phyloP scores from a whole-genome alignment of 2,113 vertebrate species.

The Tautogolabrus adspersus region DNA sequence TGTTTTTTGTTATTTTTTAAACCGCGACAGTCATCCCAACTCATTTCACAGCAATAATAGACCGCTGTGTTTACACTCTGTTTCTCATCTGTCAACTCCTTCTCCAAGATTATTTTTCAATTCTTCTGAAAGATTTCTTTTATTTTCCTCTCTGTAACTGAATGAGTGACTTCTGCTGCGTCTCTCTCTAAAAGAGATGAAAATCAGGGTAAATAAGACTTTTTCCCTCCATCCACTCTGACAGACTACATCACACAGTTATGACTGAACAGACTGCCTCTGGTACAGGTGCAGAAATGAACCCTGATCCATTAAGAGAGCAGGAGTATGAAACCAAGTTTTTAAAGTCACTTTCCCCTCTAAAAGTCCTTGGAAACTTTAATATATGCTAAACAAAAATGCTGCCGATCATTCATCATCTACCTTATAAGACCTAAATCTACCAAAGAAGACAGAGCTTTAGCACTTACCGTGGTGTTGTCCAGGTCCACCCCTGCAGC shows the following conservation, averaged over 20 bases:
- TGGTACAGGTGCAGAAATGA: too few species aligned
- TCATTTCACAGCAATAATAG: constrained; percentile 59
- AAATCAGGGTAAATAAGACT: neutral
- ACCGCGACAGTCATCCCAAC: constrained; percentile 46
- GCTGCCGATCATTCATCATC: too few species aligned
- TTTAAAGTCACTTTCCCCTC: too few species aligned
- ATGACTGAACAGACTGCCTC: too few species aligned
- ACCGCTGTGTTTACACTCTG: constrained; percentile 18
- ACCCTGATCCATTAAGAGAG: too few species aligned
- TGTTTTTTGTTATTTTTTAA: constrained; percentile 13
- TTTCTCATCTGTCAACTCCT: neutral
- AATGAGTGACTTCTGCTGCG: neutral
- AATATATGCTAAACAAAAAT: too few species aligned
- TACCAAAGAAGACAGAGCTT: too few species aligned
- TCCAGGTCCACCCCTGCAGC: constrained; percentile 96
- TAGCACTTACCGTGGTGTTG: constrained; percentile 88
- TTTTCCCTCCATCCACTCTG: neutral
- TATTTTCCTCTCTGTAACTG: neutral
- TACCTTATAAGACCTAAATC: too few species aligned
- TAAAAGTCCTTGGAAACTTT: too few species aligned
- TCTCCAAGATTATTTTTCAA: constrained; percentile 2
- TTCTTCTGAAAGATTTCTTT: neutral
- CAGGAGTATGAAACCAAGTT: too few species aligned
- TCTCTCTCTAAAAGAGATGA: neutral
- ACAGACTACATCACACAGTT: neutral